Percentiles rank a stretch among this genome's conserved stretches.
phyloP scores from a whole-genome alignment of 1,140 invertebrate species.

The Drosophila sucinea region DNA sequence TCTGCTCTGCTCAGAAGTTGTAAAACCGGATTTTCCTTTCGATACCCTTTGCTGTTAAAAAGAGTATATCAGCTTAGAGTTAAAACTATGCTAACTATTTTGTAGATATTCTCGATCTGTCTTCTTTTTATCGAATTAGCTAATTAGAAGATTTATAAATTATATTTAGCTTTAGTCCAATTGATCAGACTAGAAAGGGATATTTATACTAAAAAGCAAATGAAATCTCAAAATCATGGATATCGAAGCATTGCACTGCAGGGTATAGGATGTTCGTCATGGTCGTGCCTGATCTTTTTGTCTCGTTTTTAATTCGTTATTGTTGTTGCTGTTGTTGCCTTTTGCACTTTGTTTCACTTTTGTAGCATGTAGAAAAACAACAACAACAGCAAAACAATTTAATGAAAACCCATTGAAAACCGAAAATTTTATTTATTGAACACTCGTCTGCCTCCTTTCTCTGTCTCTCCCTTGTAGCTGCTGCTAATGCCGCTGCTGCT shows the following conservation, averaged over 20 bases:
- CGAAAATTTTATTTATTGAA: slow-evolving; percentile 23
- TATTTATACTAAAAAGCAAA: too few relatives aligned
- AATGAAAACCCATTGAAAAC: slow-evolving; percentile 22
- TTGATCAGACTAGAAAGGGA: too few relatives aligned
- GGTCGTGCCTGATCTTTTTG: too few relatives aligned
- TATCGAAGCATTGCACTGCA: too few relatives aligned
- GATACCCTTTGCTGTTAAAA: slow-evolving; percentile 17
- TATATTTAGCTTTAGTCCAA: too few relatives aligned
- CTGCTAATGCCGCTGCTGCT: slow-evolving; percentile 35
- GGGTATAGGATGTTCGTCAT: too few relatives aligned
- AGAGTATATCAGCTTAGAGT: too few relatives aligned
- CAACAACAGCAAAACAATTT: slow-evolving; percentile 30
- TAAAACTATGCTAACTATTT: too few relatives aligned
- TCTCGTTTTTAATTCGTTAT: slow-evolving; percentile 42
- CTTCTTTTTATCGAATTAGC: too few relatives aligned
- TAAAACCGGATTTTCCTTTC: slow-evolving; percentile 82
- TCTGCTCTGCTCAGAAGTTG: slow-evolving; percentile 58
- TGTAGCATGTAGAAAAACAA: slow-evolving; percentile 19
- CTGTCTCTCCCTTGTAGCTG: slow-evolving; percentile 35
- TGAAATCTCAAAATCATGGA: too few relatives aligned
- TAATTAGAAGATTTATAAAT: too few relatives aligned
- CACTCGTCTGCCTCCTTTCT: neutral
- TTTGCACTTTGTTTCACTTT: slow-evolving; percentile 74
- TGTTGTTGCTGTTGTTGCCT: slow-evolving; percentile 59
- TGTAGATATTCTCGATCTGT: too few relatives aligned